phyloP scores from a whole-genome alignment of 92 coral and sea anemone species.

The Phenganax stokvisi region DNA sequence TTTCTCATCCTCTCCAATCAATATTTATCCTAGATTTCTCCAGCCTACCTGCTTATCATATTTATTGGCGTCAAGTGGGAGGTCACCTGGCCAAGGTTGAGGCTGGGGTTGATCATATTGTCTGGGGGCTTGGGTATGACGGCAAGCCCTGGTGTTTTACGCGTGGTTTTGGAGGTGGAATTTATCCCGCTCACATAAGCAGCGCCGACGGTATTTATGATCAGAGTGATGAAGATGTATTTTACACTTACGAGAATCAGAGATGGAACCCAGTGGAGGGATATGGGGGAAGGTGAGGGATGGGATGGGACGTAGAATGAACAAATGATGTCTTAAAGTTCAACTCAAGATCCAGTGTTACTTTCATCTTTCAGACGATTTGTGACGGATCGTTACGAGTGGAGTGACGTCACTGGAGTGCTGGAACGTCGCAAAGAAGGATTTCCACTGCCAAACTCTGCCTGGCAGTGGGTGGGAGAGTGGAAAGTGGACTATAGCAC shows the following conservation, averaged over 20 bases:
- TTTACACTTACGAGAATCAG: conserved; percentile 82
- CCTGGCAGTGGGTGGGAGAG: conserved; percentile 93
- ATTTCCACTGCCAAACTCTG: conserved; percentile 71
- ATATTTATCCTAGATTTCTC: conserved; percentile 39
- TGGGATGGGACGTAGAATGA: not conserved
- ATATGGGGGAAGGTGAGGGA: conserved; percentile 78
- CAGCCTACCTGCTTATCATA: conserved; percentile 55
- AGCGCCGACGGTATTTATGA: conserved; percentile 65
- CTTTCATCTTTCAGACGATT: conserved; percentile 59
- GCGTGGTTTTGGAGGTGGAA: conserved; percentile 97
- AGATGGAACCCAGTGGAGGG: conserved; percentile 93
- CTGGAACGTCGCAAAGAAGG: conserved; percentile 84
- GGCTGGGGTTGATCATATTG: conserved; percentile 76
- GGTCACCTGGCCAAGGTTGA: conserved; percentile 84
- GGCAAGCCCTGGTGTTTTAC: conserved; percentile 79
- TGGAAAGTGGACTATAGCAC: conserved; percentile 77
- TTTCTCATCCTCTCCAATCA: not conserved
- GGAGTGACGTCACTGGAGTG: conserved; percentile 95
- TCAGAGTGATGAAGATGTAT: conserved; percentile 72
- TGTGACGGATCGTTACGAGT: conserved; percentile 83
- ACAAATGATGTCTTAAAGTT: not conserved
- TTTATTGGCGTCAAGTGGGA: conserved; percentile 92
- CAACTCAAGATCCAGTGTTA: not conserved
- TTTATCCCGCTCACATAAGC: conserved; percentile 64
- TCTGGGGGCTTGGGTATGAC: conserved; percentile 90